Conservation (phyloP, 2,113 vertebrate species). For the Desmodus rotundus region DNA sequence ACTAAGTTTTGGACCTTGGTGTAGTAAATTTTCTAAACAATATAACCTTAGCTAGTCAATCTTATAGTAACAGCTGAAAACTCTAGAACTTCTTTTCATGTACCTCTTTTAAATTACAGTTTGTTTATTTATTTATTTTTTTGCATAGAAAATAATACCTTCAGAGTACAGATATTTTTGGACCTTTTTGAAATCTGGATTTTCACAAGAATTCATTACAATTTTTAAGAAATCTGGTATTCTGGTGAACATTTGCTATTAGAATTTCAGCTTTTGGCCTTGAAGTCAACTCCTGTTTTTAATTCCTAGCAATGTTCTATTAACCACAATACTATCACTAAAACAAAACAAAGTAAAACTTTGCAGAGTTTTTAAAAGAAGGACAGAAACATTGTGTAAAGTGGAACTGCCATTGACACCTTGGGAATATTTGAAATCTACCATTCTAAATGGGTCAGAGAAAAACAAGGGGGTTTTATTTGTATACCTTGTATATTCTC, state of each 20-base stretch:
- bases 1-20: neutral
- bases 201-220: neutral
- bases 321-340: neutral
- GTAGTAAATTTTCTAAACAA: neutral
- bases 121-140: neutral
- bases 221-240: neutral
- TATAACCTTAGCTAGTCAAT: neutral
- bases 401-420: neutral
- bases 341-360: neutral
- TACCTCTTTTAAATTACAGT: neutral
- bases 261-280: slow-evolving; percentile 17
- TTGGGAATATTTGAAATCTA: neutral
- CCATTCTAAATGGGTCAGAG: neutral
- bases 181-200: neutral
- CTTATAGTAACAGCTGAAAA: neutral
- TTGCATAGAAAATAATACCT: neutral
- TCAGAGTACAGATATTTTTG: neutral
- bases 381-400: slow-evolving; percentile 8
- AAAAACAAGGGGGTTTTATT: neutral
- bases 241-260: neutral
- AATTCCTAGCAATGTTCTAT: slow-evolving; percentile 2
- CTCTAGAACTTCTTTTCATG: neutral
- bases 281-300: neutral
- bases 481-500: neutral
- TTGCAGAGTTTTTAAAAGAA: neutral